Evolutionary conservation across 2,888 invertebrate species (phyloP), one percentile per base, ranked within the genome.

Genomic region (Xestia sexstrigata): DNA sequence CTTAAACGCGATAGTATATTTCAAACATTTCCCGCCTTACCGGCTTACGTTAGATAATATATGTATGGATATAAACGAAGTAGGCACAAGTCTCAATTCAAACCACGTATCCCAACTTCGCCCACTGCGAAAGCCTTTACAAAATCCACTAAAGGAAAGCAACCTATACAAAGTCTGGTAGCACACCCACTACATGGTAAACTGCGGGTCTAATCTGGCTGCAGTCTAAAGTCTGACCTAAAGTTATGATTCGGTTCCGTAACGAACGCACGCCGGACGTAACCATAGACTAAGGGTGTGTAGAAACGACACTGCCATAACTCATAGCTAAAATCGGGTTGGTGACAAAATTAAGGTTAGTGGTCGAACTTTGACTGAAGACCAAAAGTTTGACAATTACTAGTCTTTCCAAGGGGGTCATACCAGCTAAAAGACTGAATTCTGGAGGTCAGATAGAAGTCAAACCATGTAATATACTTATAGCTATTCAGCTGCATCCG

Each of bases 211-310:
- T 82, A 71, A 67, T 68, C 55, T 74, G 70, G 47, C 49, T 45
- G 6, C 58, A 68, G 55, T 49, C 70, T 69, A n/a, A 26, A 52
- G 9, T 35, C 49, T 52, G 30, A 52, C 70, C 35, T 47, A 79
- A 83, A 81, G 81, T 81, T 83, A 83, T 83, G 83, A 70, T 74
- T 62, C 45, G 52, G 52, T 66, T 66, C 67, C 15, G 71, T 73
- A 81, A 81, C 83, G 68, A 83, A 78, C 60, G 79, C 58, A 65
- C 58, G 9, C 42, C 20, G 35, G 26, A 26, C 30, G 23, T 0
- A 15, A 26, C 1, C 81, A 66, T 20, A 78, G 81, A 74, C 1
- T 47, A 45, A 9, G 15, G 7, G 30, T 42, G 1, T 49, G 1
- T 42, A 73, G 81, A 79, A 15, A 23, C 2, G 30, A 47, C 15